phyloP scores from a whole-genome alignment of 2,888 invertebrate genomes.

The Papilio demoleus region DNA sequence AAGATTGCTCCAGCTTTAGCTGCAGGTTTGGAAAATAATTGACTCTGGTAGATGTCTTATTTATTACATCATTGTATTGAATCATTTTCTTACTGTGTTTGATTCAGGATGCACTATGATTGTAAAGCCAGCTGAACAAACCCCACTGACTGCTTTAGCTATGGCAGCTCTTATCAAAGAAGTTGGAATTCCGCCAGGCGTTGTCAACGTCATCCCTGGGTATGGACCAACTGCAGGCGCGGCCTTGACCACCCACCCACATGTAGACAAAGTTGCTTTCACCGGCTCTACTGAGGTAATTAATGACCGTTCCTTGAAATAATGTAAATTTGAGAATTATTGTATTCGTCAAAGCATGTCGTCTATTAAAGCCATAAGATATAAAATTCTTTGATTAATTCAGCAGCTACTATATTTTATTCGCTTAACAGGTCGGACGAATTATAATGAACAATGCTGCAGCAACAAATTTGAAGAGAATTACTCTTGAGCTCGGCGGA shows the following conservation, averaged over 20 bases:
- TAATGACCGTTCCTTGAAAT: neutral
- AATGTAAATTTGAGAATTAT: too few species aligned
- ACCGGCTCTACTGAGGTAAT: slow-evolving; percentile 75
- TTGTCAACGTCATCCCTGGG: slow-evolving; percentile 94
- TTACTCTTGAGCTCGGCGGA: slow-evolving; percentile 93
- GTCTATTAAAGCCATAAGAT: too few species aligned
- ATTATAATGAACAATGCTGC: slow-evolving; percentile 87
- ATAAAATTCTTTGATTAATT: too few species aligned
- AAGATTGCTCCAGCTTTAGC: slow-evolving; percentile 92
- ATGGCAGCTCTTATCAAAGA: slow-evolving; percentile 92
- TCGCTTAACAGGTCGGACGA: slow-evolving; percentile 59
- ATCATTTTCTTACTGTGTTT: neutral
- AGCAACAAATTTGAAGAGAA: slow-evolving; percentile 90
- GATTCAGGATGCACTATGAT: slow-evolving; percentile 84
- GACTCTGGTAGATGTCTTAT: neutral
- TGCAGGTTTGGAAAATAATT: slow-evolving; percentile 70
- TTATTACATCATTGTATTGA: neutral
- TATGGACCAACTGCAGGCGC: slow-evolving; percentile 91
- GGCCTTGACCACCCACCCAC: slow-evolving; percentile 87
- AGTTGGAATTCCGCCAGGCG: slow-evolving; percentile 95
- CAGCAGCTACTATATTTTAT: too few species aligned
- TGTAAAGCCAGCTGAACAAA: neutral
- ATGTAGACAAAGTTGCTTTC: slow-evolving; percentile 95
- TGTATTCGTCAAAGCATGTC: too few species aligned
- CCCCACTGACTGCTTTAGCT: slow-evolving; percentile 88